Evolutionary conservation across 2,888 invertebrate genomes (phyloP).

Genomic region (Carterocephalus palaemon): DNA sequence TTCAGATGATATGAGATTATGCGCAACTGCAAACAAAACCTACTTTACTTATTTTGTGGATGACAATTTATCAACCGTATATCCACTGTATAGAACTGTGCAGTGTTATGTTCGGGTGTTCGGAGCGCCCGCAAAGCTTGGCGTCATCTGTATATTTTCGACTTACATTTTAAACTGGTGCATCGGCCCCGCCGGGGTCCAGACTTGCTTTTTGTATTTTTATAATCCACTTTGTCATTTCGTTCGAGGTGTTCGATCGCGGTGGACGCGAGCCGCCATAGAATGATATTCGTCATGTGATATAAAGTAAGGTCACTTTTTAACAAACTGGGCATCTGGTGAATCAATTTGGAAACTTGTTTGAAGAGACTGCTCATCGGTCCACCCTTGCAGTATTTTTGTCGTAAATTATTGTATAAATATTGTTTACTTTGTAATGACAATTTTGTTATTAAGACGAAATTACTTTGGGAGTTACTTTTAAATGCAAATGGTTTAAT

Average conservation of each 20-base stretch:
- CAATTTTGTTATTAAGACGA: conserved; percentile 57
- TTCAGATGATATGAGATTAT: no score
- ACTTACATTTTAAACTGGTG: conserved; percentile 62
- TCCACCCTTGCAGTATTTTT: conserved; percentile 59
- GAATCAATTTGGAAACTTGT: conserved; percentile 25
- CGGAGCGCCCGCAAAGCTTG: no score
- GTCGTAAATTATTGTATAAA: conserved; percentile 57
- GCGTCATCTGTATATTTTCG: conserved; percentile 68
- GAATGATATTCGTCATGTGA: conserved; percentile 22
- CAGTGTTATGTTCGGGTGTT: no score
- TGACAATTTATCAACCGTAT: no score
- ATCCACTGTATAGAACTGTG: no score
- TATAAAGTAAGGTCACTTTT: conserved; percentile 24
- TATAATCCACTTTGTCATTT: conserved; percentile 63
- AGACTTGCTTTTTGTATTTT: conserved; percentile 77
- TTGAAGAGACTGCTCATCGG: conserved; percentile 28
- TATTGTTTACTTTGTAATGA: conserved; percentile 57
- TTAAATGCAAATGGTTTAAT: conserved; percentile 60
- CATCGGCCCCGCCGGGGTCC: conserved; percentile 51
- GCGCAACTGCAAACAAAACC: no score
- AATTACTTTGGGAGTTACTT: conserved; percentile 64
- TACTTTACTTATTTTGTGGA: no score
- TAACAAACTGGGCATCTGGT: conserved; percentile 18
- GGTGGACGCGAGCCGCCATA: conserved; percentile 11
- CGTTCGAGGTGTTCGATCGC: conserved; percentile 35